Evolutionary conservation across 1,140 invertebrate species (phyloP).

Genomic region (Listronotus oregonensis): DNA sequence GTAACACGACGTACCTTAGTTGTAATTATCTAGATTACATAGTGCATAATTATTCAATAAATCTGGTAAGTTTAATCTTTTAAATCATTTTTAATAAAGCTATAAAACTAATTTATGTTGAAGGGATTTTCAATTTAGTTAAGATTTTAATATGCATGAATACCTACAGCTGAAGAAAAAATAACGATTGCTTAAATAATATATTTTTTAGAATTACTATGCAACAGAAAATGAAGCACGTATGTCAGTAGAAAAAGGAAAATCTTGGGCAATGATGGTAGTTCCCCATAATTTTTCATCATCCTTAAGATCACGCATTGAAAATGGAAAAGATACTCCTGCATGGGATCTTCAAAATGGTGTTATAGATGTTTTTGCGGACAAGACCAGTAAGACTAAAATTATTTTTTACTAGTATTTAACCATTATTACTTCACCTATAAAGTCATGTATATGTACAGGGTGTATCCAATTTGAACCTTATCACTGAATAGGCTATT

Average conservation of each 20-base stretch:
- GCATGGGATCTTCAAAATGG: conserved; percentile 81
- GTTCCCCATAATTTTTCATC: conserved; percentile 87
- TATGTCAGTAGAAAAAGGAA: conserved; percentile 71
- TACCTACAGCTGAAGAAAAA: too few species aligned
- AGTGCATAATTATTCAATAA: conserved; percentile 64
- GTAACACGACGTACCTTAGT: conserved; percentile 72
- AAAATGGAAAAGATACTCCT: conserved; percentile 67
- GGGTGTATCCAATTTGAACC: too few species aligned
- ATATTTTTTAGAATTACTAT: conserved; percentile 57
- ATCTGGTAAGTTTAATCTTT: conserved; percentile 51
- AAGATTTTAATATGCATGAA: too few species aligned
- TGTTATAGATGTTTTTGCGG: conserved; percentile 82
- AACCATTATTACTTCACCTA: background rate
- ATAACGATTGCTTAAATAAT: too few species aligned
- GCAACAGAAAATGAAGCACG: conserved; percentile 68
- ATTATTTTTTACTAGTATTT: background rate
- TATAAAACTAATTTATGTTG: too few species aligned
- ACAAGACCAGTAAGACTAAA: conserved; percentile 80
- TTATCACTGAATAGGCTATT: too few species aligned
- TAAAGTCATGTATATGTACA: background rate
- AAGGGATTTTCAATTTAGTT: too few species aligned
- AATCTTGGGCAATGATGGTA: conserved; percentile 84
- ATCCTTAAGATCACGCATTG: conserved; percentile 73
- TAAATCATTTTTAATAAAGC: too few species aligned
- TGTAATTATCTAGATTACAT: conserved; percentile 76